Evolutionary conservation across 2,797 vertebrate genomes (phyloP), one percentile per base, ranked within the genome.

Genomic region (Salarias fasciatus): DNA sequence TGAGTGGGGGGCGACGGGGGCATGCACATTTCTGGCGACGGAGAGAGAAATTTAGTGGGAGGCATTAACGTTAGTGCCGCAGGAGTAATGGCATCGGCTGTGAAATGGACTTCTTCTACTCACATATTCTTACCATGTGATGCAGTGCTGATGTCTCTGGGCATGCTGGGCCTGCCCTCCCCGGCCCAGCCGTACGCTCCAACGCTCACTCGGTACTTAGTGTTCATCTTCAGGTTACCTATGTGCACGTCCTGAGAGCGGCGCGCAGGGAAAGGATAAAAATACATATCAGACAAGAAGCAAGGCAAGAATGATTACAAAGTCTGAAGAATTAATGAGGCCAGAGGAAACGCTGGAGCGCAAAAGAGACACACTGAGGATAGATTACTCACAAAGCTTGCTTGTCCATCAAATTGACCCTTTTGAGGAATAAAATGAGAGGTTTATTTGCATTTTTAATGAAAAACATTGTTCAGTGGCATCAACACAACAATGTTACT

Each of bases 111-210:
- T 53, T 14, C 29, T 31, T 35, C 38, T 30, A 42, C 55, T 79
- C 55, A 65, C 45, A 43, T 51, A 43, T 65, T 57, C 79, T 85
- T 92, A 98, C 97, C 97, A 85, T 91, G 93, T 42, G 94, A 86
- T 33, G 95, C 88, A 2, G 97, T 98, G 72, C 92, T 89, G 69
- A 98, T 71, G 5, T 94, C 93, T 63, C 86, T 92, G 51, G 95
- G 94, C 90, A 94, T 92, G 85, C 96, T 99, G 53, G 94, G 93
- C 64, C 93, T 85, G 8, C 97, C 96, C 60, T 96, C 95, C 36
- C 95, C 95, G 0, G 92, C 91, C 94, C 92, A 94, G 53, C 94
- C 87, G 0, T 96, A 96, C 0, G 96, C 95, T 45, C 94, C 95
- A 6, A 98, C 85, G 0, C 94, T 96, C 9, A 98, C 94, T 0